Conservation (phyloP, 2,113 vertebrate species). For the Erythrocercus mccallii region DNA sequence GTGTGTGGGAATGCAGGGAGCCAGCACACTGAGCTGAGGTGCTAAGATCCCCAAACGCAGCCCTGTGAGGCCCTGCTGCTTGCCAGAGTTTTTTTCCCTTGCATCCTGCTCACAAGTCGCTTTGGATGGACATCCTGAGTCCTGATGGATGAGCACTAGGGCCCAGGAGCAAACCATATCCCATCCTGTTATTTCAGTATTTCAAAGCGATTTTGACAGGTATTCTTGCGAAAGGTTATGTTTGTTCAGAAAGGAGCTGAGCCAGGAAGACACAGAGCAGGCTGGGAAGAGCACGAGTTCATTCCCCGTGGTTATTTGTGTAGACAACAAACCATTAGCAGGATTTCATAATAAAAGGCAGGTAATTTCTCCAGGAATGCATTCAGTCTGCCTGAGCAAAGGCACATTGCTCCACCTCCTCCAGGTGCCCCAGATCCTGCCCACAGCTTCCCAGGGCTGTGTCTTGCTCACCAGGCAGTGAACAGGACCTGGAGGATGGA, state of each 20-base stretch:
- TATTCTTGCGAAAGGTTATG: conserved; percentile 56
- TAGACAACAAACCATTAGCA: conserved; percentile 48
- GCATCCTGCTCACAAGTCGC: background rate
- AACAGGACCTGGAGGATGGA: background rate
- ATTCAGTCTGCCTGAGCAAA: background rate
- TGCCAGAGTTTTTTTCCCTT: background rate
- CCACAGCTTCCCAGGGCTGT: background rate
- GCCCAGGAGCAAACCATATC: conserved; percentile 30
- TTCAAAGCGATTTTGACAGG: conserved; percentile 44
- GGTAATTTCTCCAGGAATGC: conserved; percentile 1
- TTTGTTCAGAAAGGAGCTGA: conserved; percentile 42
- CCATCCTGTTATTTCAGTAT: conserved; percentile 30
- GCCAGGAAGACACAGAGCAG: conserved; percentile 24
- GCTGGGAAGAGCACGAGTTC: background rate
- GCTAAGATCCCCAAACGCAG: background rate
- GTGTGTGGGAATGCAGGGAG: background rate
- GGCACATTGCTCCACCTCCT: background rate
- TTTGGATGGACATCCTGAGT: background rate
- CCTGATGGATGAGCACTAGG: conserved; percentile 1
- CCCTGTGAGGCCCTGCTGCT: background rate
- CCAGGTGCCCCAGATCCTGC: background rate
- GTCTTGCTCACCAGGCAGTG: rapidly evolving
- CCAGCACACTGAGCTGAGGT: rapidly evolving
- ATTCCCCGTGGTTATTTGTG: conserved; percentile 11
- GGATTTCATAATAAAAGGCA: conserved; percentile 15